A percentile compares a stretch with the other conserved stretches of the same genome.
Conservation (phyloP, 2,797 vertebrate species). For the Sebastiscus albofasciatus region DNA sequence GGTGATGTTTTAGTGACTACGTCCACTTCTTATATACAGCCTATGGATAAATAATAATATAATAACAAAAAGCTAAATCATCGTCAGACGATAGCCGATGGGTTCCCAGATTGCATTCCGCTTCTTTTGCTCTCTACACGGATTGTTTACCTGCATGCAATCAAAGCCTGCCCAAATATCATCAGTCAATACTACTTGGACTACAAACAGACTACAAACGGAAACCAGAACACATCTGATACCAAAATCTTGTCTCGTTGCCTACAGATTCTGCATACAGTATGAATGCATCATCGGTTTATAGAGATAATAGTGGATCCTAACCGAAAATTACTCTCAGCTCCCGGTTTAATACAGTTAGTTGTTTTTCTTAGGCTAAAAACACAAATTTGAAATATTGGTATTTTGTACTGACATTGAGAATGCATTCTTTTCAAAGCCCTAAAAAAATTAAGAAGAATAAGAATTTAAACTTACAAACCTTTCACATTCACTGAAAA, state of each 20-base stretch:
- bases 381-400: neutral
- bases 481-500: neutral
- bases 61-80: neutral
- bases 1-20: too few relatives aligned
- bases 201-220: too few relatives aligned
- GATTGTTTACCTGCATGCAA: too few relatives aligned
- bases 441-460: neutral
- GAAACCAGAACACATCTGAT: neutral
- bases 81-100: neutral
- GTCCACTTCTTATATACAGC: too few relatives aligned
- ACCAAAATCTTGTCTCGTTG: neutral
- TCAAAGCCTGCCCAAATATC: too few relatives aligned
- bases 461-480: rapidly evolving
- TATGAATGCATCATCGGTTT: neutral
- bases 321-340: neutral
- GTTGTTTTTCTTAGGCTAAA: neutral
- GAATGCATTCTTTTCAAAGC: neutral
- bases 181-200: too few relatives aligned
- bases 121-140: too few relatives aligned
- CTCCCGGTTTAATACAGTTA: neutral
- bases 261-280: neutral
- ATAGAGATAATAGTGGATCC: neutral
- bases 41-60: too few relatives aligned
- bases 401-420: neutral
- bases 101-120: too few relatives aligned